These are phyloP conservation scores for Drosophila kepulauana DNA, from an alignment of 1,140 invertebrate genomes.

Conservation along the genomic window DNA sequence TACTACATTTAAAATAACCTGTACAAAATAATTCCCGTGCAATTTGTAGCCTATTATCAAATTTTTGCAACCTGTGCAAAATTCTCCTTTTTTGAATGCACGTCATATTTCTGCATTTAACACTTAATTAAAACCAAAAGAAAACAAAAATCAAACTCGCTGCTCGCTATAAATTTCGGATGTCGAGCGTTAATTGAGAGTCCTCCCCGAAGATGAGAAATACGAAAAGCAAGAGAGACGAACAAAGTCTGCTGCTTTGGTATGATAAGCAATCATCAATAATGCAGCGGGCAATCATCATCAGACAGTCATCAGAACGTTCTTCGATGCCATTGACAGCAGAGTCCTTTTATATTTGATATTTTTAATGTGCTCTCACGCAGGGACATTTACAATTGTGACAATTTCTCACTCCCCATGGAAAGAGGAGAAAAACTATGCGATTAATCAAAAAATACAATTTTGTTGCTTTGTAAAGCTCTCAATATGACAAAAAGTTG, in stretches of 20 bases:
- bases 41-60: neutral
- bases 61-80: neutral
- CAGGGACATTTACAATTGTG: slow-evolving; percentile 58
- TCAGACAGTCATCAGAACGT: neutral
- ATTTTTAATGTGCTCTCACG: neutral
- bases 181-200: slow-evolving; percentile 39
- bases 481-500: slow-evolving; percentile 68
- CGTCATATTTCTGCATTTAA: slow-evolving; percentile 36
- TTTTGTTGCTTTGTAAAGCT: slow-evolving; percentile 38
- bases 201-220: slow-evolving; percentile 2
- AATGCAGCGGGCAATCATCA: slow-evolving; percentile 12
- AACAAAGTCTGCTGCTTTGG: neutral
- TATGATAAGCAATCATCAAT: slow-evolving; percentile 31
- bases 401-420: slow-evolving; percentile 70
- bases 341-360: neutral
- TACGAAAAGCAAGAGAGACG: neutral
- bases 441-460: slow-evolving; percentile 51
- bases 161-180: slow-evolving; percentile 28
- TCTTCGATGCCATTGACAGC: neutral
- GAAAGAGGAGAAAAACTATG: slow-evolving; percentile 11
- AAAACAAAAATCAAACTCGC: neutral
- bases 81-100: slow-evolving; percentile 2
- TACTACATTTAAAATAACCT: no score
- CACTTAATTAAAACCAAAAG: slow-evolving; percentile 15
- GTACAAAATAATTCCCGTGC: no score